Evolutionary conservation across 2,888 invertebrate genomes (phyloP), one percentile per base, ranked within the genome.

Genomic region (Drosophila peninsularis): DNA sequence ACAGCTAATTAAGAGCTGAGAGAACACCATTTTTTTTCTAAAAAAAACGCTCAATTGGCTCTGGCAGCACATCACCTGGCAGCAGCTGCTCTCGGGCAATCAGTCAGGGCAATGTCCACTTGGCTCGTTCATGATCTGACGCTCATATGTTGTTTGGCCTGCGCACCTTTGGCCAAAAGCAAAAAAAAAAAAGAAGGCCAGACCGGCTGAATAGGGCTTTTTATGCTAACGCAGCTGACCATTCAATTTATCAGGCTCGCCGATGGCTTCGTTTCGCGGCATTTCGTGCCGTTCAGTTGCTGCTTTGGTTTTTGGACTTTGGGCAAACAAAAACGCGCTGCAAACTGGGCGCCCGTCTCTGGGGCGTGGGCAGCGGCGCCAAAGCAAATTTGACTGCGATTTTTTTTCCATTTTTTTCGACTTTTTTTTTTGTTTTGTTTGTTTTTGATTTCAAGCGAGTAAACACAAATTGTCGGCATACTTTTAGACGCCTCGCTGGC

Each of bases 171-270:
- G 63, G 62, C 60, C 65, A 63, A 14, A 7, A 6, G 2, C 24
- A 24, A 24, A 14, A n/a, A n/a, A 13, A 47, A 32, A 19, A 32
- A 14, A 14, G 4, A 13, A 50, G 62, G 64, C 49, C 55, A 32
- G 14, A 14, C 34, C 24, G 21, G 27, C 61, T 63, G 78, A 73
- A 79, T 63, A 65, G 63, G 75, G 44, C 80, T 69, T 71, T 84
- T 88, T 88, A 80, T 88, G 75, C 75, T 70, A 80, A 75, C 86
- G 77, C 75, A 82, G 67, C 77, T 88, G 80, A 80, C 88, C 83
- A 85, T 84, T 88, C 86, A 82, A 84, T 84, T 88, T 83, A 88
- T 84, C 83, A 84, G 86, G 77, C 83, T 88, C 77, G 80, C 67
- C 75, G 71, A 67, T 66, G 68, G 71, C 54, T 70, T 57, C 62